Base-by-base conservation (phyloP, 2,113 vertebrate genomes). In the Dromiciops gliroides region DNA sequence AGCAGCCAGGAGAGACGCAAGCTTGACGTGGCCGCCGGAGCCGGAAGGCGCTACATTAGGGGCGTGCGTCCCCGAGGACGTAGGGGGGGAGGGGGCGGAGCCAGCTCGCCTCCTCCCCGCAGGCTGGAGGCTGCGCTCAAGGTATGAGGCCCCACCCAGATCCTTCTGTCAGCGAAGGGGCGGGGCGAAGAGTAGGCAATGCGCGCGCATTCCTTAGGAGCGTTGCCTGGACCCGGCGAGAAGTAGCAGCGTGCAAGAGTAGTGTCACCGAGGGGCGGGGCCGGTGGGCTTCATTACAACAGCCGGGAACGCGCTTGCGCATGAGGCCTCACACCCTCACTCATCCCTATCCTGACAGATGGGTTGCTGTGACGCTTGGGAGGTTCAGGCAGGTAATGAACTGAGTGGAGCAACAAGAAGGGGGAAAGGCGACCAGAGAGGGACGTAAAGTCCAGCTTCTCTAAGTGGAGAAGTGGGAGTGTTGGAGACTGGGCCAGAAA, bases 1-100 rank as follows among this genome's bases (percentile, higher is more conserved):
- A 31, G 22, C 44, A 92, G 83, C 28, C 4, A 19, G 19, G 28
- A 6, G 26, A 44, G 28, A 89, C 49, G 0, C 24, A 48, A 19
- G 3, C 50, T 37, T 0, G 51, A 91, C 94, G 95, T 51, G 88
- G 93, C 92, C 1, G 94, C 96, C 91, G 95, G 93, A 97, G 97
- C 97, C 98, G 98, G 96, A 98, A 98, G 95, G 98, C 93, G 95
- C 94, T 96, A 96, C 95, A 97, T 97, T 97, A 97, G 95, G 56
- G 95, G 91, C 96, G 97, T 97, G 97, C 97, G 97, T 96, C 96
- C 95, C 95, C 97, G 67, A 44, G 67, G 67, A 83, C 37, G 56
- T 11, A 12, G 56, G 22, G 52, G 56, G 22, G 52, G 4, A 53
- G 6, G 24, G 28, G 60, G 31, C 60, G 60, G 31, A 5, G 60